Evolutionary conservation across 2,888 invertebrate genomes (phyloP).

Genomic region (Habrosyne pyritoides): DNA sequence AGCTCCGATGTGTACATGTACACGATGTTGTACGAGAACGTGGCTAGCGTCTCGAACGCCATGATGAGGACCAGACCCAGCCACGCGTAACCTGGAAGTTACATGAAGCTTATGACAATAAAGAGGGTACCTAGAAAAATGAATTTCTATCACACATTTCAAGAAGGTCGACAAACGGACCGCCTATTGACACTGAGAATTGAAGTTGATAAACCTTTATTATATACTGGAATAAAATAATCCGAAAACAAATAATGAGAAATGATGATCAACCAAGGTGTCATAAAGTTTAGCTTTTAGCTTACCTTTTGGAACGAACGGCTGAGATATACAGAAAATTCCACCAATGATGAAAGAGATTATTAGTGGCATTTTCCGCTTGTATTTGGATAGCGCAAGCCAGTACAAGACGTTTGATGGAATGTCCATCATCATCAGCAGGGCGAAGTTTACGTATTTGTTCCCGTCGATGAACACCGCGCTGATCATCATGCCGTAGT

Average conservation of each 20-base stretch:
- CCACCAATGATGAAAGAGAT: conserved; percentile 69
- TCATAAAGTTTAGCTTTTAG: no score
- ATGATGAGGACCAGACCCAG: conserved; percentile 76
- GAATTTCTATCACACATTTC: no score
- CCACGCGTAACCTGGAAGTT: conserved; percentile 65
- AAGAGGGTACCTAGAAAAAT: no score
- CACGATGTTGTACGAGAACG: conserved; percentile 86
- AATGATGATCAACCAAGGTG: no score
- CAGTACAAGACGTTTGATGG: conserved; percentile 75
- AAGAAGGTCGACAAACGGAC: no score
- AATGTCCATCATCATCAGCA: conserved; percentile 74
- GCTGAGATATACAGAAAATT: conserved; percentile 67
- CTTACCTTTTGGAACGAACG: conserved; percentile 72
- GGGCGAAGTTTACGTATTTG: conserved; percentile 73
- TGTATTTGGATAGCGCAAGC: conserved; percentile 69
- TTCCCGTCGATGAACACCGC: conserved; percentile 74
- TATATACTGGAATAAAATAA: no score
- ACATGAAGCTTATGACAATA: no score
- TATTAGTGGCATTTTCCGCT: conserved; percentile 63
- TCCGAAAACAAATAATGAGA: no score
- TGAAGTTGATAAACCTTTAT: no score
- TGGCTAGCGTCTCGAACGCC: conserved; percentile 86
- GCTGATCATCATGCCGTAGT: conserved; percentile 80
- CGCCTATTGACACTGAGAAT: no score
- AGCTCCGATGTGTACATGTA: conserved; percentile 89